phyloP scores from a whole-genome alignment of 2,888 invertebrate genomes.

The Hemithea aestivaria region DNA sequence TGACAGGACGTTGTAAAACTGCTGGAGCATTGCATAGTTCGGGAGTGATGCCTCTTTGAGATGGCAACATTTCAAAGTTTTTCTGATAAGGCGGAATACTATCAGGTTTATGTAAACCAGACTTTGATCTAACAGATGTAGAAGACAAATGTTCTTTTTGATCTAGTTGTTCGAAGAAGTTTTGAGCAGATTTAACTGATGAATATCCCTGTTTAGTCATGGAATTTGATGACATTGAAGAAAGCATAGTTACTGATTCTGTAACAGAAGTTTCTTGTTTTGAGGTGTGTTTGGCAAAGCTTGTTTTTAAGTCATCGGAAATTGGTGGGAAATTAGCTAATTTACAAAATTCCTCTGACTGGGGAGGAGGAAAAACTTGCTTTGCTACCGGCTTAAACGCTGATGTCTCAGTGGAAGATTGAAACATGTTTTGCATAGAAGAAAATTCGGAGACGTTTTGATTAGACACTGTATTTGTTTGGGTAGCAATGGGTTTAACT shows the following conservation, averaged over 20 bases:
- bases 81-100: slow-evolving; percentile 82
- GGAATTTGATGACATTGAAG: slow-evolving; percentile 40
- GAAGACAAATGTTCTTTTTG: slow-evolving; percentile 58
- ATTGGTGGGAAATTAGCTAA: slow-evolving; percentile 58
- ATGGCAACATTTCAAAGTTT: slow-evolving; percentile 78
- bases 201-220: slow-evolving; percentile 51
- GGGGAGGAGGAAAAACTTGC: slow-evolving; percentile 62
- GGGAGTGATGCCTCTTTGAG: slow-evolving; percentile 79
- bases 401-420: slow-evolving; percentile 61
- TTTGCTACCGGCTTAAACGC: slow-evolving; percentile 72
- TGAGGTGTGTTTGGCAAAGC: slow-evolving; percentile 48
- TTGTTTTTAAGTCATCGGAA: slow-evolving; percentile 56
- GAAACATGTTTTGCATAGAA: slow-evolving; percentile 60
- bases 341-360: slow-evolving; percentile 56
- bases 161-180: slow-evolving; percentile 63
- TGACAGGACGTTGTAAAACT: slow-evolving; percentile 61
- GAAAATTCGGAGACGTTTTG: slow-evolving; percentile 51
- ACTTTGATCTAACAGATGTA: slow-evolving; percentile 57
- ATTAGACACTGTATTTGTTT: slow-evolving; percentile 49
- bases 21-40: slow-evolving; percentile 69
- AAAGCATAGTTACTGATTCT: slow-evolving; percentile 49
- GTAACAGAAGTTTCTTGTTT: slow-evolving; percentile 49
- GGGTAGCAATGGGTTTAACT: slow-evolving; percentile 55
- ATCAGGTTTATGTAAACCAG: slow-evolving; percentile 81
- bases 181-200: slow-evolving; percentile 61